These are phyloP conservation scores for Drosophila histrio DNA, from an alignment of 2,888 invertebrate species.

Conservation along the genomic window DNA sequence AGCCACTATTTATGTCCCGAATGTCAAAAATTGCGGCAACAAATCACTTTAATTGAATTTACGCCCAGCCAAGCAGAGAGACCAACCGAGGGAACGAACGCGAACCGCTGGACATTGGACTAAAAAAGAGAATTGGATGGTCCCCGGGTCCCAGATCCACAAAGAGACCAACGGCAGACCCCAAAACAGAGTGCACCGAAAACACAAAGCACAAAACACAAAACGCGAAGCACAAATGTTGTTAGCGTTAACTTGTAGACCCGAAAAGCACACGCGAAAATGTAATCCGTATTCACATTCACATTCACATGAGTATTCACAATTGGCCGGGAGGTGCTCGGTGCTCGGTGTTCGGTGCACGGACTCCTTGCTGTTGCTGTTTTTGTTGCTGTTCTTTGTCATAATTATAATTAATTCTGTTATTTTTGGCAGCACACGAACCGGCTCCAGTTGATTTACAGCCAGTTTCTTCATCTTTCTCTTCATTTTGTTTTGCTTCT, in stretches of 20 bases:
- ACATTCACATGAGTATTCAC: conserved; percentile 23
- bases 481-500: conserved; percentile 8
- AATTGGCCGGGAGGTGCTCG: conserved; percentile 10
- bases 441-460: conserved; percentile 61
- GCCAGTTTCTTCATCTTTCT: conserved; percentile 25
- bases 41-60: conserved; percentile 76
- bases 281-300: conserved; percentile 60
- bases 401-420: conserved; percentile 60
- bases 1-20: conserved; percentile 63
- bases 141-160: conserved; percentile 9
- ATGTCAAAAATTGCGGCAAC: conserved; percentile 71
- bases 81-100: conserved; percentile 23
- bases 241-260: conserved; percentile 34
- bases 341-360: too few relatives aligned
- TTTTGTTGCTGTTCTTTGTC: conserved; percentile 18
- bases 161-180: conserved; percentile 22
- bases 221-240: conserved; percentile 38
- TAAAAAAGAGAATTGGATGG: conserved; percentile 3
- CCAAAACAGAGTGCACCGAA: conserved; percentile 15
- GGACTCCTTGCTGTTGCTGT: not conserved
- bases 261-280: conserved; percentile 64
- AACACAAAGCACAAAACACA: conserved; percentile 19
- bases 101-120: conserved; percentile 8
- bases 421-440: conserved; percentile 48
- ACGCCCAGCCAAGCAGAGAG: conserved; percentile 64